Conservation (phyloP, 2,797 vertebrate species). For the Orestias chungarensis region DNA sequence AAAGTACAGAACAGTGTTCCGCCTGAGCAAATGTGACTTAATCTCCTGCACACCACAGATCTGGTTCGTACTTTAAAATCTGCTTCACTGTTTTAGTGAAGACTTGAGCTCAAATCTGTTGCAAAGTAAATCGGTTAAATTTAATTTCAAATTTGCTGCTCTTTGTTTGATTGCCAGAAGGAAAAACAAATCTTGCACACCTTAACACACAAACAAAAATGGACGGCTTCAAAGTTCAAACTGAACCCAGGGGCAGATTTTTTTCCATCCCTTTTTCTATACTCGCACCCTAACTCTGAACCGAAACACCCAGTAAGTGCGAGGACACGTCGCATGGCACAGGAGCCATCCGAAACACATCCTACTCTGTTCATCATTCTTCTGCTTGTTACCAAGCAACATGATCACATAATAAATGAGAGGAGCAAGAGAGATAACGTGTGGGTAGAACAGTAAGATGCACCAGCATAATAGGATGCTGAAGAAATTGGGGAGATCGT, state of each 20-base stretch:
- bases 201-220: background rate
- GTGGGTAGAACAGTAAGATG: conserved; percentile 73
- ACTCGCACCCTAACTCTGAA: conserved; percentile 5
- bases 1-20: conserved; percentile 17
- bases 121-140: background rate
- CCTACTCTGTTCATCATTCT: conserved; percentile 70
- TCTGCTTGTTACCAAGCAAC: conserved; percentile 79
- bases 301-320: conserved; percentile 1
- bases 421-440: conserved; percentile 60
- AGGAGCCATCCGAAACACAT: conserved; percentile 59
- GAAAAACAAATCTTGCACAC: background rate
- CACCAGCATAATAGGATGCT: conserved; percentile 57
- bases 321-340: conserved; percentile 57
- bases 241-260: background rate
- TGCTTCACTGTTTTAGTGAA: conserved; percentile 6
- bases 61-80: conserved; percentile 36
- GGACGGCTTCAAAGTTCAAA: background rate
- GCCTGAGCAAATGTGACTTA: conserved; percentile 31
- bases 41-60: conserved; percentile 22
- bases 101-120: background rate
- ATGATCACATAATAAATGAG: conserved; percentile 64
- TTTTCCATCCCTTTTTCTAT: background rate
- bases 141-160: background rate
- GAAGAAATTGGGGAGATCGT: conserved; percentile 39
- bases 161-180: background rate